phyloP scores from a whole-genome alignment of 2,888 invertebrate species.

The Drosophila subquinaria region DNA sequence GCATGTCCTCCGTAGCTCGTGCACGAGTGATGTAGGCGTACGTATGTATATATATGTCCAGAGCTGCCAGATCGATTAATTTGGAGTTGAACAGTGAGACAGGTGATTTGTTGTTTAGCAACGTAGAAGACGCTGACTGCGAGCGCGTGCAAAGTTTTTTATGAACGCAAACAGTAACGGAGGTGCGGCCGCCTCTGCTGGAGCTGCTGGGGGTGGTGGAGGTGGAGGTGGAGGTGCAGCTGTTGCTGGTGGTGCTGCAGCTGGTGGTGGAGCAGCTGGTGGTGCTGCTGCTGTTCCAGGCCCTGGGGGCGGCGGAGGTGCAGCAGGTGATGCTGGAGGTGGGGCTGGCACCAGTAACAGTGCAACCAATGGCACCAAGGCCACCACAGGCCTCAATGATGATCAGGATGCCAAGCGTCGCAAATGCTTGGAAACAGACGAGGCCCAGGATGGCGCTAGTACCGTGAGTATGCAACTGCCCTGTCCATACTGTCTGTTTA shows the following conservation, averaged over 20 bases:
- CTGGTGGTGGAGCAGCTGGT: conserved; percentile 24
- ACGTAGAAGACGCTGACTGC: conserved; percentile 5
- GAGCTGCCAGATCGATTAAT: conserved; percentile 18
- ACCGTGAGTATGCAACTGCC: conserved; percentile 63
- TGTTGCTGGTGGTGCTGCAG: conserved; percentile 29
- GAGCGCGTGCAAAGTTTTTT: conserved; percentile 31
- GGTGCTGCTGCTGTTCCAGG: conserved; percentile 14
- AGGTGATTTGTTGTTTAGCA: conserved; percentile 5
- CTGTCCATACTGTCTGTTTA: not conserved
- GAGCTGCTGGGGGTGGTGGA: conserved; percentile 30
- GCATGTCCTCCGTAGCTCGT: conserved; percentile 28
- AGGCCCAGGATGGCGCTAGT: conserved; percentile 69
- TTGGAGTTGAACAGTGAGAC: conserved; percentile 4
- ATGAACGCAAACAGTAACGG: conserved; percentile 65
- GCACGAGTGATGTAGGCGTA: conserved; percentile 16
- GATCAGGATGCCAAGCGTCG: conserved; percentile 72
- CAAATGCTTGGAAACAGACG: conserved; percentile 66
- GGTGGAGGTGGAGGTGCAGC: conserved; percentile 16
- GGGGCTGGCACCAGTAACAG: conserved; percentile 8
- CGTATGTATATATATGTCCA: not conserved
- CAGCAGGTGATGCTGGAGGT: conserved; percentile 16
- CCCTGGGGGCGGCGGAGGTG: conserved; percentile 13
- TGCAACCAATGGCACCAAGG: conserved; percentile 40
- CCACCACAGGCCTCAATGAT: conserved; percentile 36
- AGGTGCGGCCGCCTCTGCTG: conserved; percentile 54